Evolutionary conservation across 2,797 vertebrate species (phyloP).

Genomic region (Coluber constrictor): DNA sequence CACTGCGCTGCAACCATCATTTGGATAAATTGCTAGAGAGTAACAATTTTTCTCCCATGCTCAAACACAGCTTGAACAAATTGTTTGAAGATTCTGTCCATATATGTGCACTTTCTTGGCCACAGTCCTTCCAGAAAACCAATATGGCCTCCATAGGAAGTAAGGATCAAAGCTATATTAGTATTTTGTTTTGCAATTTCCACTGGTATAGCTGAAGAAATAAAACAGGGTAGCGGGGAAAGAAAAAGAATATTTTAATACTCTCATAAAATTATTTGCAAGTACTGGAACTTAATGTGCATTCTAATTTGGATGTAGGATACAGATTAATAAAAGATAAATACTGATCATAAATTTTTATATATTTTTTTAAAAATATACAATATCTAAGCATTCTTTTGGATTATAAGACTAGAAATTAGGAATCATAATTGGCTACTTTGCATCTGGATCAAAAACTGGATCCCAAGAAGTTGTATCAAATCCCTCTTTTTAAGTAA

Average conservation of each 20-base stretch:
- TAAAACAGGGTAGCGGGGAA: background rate
- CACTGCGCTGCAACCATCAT: constrained; percentile 26
- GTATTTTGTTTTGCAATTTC: constrained; percentile 96
- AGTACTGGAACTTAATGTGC: background rate
- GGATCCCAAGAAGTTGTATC: background rate
- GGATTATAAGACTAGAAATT: background rate
- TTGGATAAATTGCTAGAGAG: constrained; percentile 60
- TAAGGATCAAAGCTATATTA: constrained; percentile 91
- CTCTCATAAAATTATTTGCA: constrained; percentile 11
- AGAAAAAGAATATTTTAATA: background rate
- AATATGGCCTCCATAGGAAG: constrained; percentile 93
- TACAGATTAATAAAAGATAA: background rate
- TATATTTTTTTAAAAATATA: background rate
- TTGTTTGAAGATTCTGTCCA: constrained; percentile 98
- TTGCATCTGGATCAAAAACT: background rate
- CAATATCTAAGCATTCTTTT: too few species aligned
- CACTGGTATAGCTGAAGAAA: constrained; percentile 85
- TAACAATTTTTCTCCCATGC: constrained; percentile 79
- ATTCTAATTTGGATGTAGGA: background rate
- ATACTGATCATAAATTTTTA: background rate
- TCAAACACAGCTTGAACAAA: constrained; percentile 93
- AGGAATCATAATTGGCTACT: background rate
- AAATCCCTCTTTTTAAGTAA: background rate
- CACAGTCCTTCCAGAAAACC: constrained; percentile 97
- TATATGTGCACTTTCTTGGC: constrained; percentile 94